These are phyloP conservation scores for Lepetodrilus schrolli DNA, from an alignment of 2,888 invertebrate genomes.

Conservation along the genomic window DNA sequence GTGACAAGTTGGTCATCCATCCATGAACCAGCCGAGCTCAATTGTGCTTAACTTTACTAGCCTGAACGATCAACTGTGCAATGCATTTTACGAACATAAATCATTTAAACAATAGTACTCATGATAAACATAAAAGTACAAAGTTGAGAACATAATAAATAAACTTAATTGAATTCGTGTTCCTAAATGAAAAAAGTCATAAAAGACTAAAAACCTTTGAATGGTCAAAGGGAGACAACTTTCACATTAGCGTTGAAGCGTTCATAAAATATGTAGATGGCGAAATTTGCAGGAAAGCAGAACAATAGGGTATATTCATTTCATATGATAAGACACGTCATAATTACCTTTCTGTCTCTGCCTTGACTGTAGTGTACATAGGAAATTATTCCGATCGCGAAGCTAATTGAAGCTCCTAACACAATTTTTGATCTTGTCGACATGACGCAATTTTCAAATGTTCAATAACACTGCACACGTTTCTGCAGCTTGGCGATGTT, in stretches of 20 bases:
- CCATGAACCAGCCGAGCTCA: too few relatives aligned
- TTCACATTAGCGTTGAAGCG: background rate
- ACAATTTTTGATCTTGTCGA: conserved; percentile 47
- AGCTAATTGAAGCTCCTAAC: conserved; percentile 45
- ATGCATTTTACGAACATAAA: too few relatives aligned
- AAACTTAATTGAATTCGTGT: background rate
- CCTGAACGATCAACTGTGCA: too few relatives aligned
- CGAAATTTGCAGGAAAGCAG: background rate
- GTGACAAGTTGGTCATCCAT: too few relatives aligned
- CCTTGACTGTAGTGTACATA: conserved; percentile 57
- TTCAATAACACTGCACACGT: too few relatives aligned
- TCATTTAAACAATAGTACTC: too few relatives aligned
- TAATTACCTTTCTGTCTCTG: conserved; percentile 50
- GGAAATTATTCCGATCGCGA: conserved; percentile 48
- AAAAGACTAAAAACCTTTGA: background rate
- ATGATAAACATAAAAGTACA: too few relatives aligned
- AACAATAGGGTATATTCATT: background rate
- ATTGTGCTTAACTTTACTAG: too few relatives aligned
- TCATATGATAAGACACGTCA: background rate
- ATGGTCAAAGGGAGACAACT: background rate
- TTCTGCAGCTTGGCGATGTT: too few relatives aligned
- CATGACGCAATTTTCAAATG: conserved; percentile 12
- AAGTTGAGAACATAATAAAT: too few relatives aligned
- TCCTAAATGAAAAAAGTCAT: background rate
- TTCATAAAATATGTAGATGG: background rate